Conservation (phyloP, 2,888 invertebrate genomes). For the Andrena camellia region DNA sequence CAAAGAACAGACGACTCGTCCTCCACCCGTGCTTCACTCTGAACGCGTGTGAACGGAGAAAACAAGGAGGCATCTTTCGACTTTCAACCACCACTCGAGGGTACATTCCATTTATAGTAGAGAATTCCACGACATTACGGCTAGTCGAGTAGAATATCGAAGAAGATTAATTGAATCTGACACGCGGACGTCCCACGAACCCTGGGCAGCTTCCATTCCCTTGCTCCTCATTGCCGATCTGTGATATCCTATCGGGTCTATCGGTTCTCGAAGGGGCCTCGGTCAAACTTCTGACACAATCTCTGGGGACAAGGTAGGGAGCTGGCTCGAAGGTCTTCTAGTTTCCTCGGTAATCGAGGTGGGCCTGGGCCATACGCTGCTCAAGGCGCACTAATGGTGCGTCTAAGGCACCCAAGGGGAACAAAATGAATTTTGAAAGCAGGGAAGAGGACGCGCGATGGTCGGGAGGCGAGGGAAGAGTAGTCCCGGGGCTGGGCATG, state of each 20-base stretch:
- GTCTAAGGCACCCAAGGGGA: conserved; percentile 69
- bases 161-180: conserved; percentile 2
- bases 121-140: no score
- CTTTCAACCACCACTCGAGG: not conserved
- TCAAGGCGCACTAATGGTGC: conserved; percentile 69
- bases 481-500: conserved; percentile 71
- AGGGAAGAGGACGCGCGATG: conserved; percentile 46
- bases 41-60: conserved; percentile 45
- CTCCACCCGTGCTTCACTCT: conserved; percentile 17
- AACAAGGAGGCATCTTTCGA: not conserved
- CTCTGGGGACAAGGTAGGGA: conserved; percentile 35
- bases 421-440: conserved; percentile 75
- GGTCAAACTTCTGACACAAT: conserved; percentile 55
- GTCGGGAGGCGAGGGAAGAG: conserved; percentile 47
- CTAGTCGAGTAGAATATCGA: not conserved
- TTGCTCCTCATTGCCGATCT: not conserved
- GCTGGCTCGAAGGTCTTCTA: conserved; percentile 63
- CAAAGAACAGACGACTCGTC: conserved; percentile 45
- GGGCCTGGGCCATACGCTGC: conserved; percentile 48
- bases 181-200: not conserved
- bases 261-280: conserved; percentile 18
- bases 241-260: conserved; percentile 25
- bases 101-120: not conserved
- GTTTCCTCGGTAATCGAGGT: conserved; percentile 67
- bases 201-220: not conserved